Evolutionary conservation across 2,113 vertebrate species (phyloP), one percentile per base, ranked within the genome.

Genomic region (Hoplias malabaricus): DNA sequence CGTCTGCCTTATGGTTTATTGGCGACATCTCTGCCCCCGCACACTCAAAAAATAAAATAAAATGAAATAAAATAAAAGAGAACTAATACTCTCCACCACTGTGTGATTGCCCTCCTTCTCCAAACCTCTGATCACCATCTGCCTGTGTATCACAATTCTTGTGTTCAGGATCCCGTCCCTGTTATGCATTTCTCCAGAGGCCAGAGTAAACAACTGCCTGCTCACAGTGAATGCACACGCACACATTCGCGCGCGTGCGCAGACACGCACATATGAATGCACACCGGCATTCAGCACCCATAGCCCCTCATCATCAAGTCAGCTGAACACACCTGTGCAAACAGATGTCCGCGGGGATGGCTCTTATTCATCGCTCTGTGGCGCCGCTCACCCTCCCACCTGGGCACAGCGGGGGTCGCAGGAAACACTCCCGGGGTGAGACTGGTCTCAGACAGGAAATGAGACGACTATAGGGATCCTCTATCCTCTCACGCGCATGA

Each of bases 291-390:
- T 81, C 73, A 12, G 23, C 80, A 72, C 80, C 71, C 68, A 54
- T 84, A 79, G 77, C 84, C 88, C 82, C 77, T 87, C 87, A 90
- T 93, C 91, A 93, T 93, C 90, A 88, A 89, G 90, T 84, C 79
- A 81, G 78, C n/a, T 82, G 78, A 87, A 85, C 68, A 82, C 92
- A 93, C 90, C 92, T 93, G 92, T 87, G 90, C 89, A 88, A 92
- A 90, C 92, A 93, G 92, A 93, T 93, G 92, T 93, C 91, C 87
- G 73, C 83, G 25, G 79, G 87, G 80, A 83, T 73, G 81, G 65
- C 87, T 63, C 83, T 87, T 81, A 85, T 84, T 87, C 90, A 86
- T 86, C 83, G 87, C 82, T 83, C 80, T 80, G 81, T 42, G 33
- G 72, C 87, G 36, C 34, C 36, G 19, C 59, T 63, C 46, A 23